These are phyloP conservation scores for Hippocampus mohnikei DNA, from an alignment of 2,113 vertebrate genomes.

Conservation along the genomic window DNA sequence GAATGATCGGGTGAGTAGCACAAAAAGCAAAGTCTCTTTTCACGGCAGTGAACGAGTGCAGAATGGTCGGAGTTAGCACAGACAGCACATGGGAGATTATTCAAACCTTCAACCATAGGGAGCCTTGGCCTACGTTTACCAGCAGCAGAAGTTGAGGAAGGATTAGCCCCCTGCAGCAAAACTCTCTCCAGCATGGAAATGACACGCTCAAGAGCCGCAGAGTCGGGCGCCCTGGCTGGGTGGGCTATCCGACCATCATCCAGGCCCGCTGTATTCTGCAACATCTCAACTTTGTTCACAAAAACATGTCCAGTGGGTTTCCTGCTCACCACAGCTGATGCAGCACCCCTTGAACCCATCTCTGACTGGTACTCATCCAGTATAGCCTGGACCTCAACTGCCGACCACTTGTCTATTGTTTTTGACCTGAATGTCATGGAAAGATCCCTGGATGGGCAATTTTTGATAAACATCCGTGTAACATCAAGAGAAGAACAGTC, in stretches of 20 bases:
- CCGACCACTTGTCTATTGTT: not conserved
- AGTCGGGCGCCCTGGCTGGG: not conserved
- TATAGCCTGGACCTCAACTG: not conserved
- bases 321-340: not conserved
- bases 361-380: constrained; percentile 1
- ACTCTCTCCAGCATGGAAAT: not conserved
- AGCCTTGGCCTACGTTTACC: not conserved
- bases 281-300: not conserved
- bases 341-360: not conserved
- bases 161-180: not conserved
- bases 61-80: not conserved
- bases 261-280: not conserved
- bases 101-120: not conserved
- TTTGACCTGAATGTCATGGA: constrained; percentile 1
- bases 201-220: not conserved
- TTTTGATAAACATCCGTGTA: not conserved
- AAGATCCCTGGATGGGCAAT: not conserved
- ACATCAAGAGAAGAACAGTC: not conserved
- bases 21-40: not conserved
- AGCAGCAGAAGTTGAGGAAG: not conserved
- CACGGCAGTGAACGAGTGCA: not conserved
- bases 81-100: not conserved
- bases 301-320: not conserved
- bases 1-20: not conserved
- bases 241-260: no score